Percentiles rank a stretch among this genome's conserved stretches.
Conservation (phyloP, 2,888 invertebrate genomes). For the Tupiocoris notatus region DNA sequence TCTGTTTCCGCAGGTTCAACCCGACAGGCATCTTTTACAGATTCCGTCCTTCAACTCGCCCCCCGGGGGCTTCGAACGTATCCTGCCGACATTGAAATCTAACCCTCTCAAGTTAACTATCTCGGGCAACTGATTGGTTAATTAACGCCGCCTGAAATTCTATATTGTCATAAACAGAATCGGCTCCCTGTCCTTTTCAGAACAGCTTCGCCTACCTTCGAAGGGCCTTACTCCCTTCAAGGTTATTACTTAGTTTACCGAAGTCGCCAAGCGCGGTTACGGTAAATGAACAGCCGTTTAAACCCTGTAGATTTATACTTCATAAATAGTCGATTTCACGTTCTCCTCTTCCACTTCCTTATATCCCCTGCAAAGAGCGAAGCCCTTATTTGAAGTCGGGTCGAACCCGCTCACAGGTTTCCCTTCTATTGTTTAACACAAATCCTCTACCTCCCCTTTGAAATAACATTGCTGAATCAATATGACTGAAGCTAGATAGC, state of each 20-base stretch:
- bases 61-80: constrained; percentile 3
- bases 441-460: not conserved
- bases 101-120: not conserved
- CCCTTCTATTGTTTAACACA: not conserved
- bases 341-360: not conserved
- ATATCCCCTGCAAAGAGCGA: not conserved
- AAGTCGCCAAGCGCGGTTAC: constrained; percentile 9
- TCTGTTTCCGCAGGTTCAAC: not conserved
- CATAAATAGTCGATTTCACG: constrained; percentile 36
- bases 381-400: not conserved
- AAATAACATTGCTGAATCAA: not conserved
- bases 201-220: constrained; percentile 7
- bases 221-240: not conserved
- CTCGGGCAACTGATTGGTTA: constrained; percentile 31
- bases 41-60: not conserved
- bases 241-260: constrained; percentile 34
- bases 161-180: constrained; percentile 38
- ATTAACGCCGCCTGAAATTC: constrained; percentile 29
- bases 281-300: constrained; percentile 36
- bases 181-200: constrained; percentile 3
- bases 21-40: not conserved
- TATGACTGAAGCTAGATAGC: not conserved
- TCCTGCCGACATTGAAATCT: no score
- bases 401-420: not conserved
- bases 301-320: constrained; percentile 39